phyloP scores from a whole-genome alignment of 2,797 vertebrate species.

The Hippopotamyrus pictus region DNA sequence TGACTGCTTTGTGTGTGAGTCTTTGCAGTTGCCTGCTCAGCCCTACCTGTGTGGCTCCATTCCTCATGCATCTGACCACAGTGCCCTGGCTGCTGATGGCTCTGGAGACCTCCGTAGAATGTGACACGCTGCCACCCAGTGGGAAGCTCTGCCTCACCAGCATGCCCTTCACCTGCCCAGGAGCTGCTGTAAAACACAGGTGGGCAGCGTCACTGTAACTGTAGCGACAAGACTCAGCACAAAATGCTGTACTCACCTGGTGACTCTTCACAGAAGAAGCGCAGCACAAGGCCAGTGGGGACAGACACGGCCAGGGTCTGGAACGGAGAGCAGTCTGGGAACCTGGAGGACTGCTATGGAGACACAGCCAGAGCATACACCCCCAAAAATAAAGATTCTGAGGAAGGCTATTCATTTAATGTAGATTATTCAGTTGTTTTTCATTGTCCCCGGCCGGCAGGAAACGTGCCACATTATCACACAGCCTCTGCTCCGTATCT shows the following conservation, averaged over 20 bases:
- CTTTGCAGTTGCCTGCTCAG: background rate
- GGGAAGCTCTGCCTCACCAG: conserved; percentile 76
- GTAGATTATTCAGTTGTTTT: background rate
- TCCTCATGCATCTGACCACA: conserved; percentile 74
- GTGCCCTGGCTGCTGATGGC: conserved; percentile 73
- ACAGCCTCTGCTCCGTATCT: background rate
- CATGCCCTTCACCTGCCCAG: conserved; percentile 45
- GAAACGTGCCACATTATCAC: background rate
- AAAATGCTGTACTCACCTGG: conserved; percentile 50
- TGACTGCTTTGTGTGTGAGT: background rate
- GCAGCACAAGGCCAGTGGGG: conserved; percentile 74
- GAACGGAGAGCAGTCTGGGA: conserved; percentile 42
- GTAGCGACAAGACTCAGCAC: background rate
- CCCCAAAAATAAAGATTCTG: background rate
- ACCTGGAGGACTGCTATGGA: background rate
- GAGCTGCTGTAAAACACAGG: conserved; percentile 27
- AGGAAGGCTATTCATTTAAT: background rate
- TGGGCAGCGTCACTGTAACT: background rate
- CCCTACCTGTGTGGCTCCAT: conserved; percentile 77
- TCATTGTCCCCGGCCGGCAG: background rate
- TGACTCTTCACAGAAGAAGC: conserved; percentile 57
- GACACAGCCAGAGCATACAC: background rate
- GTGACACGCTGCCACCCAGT: conserved; percentile 21
- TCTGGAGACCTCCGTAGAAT: conserved; percentile 64
- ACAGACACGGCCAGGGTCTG: conserved; percentile 67